Conservation (phyloP, 2,888 invertebrate genomes). For the Drosophila acutilabella region DNA sequence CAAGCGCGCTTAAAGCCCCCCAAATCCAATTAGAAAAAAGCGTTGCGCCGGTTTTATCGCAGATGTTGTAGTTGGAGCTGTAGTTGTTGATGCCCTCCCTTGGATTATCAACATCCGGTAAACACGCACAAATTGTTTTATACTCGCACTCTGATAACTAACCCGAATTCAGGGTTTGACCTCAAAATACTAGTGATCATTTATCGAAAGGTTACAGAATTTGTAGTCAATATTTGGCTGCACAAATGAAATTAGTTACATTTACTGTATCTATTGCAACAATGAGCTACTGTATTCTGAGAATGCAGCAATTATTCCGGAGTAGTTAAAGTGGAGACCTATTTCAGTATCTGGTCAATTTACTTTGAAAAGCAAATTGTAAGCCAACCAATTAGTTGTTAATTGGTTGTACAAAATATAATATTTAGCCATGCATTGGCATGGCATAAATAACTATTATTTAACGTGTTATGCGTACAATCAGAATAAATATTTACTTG, state of each 20-base stretch:
- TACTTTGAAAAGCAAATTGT: background rate
- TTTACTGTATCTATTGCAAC: background rate
- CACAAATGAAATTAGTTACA: background rate
- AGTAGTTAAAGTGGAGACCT: background rate
- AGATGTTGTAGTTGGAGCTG: slow-evolving; percentile 39
- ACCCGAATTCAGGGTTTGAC: slow-evolving; percentile 17
- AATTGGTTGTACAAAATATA: slow-evolving; percentile 24
- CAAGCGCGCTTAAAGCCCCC: slow-evolving; percentile 76
- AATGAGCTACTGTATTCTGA: no score
- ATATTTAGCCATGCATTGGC: background rate
- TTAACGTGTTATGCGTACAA: background rate
- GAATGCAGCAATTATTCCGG: background rate
- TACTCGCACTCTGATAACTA: slow-evolving; percentile 5
- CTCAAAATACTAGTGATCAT: background rate
- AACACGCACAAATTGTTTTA: slow-evolving; percentile 32
- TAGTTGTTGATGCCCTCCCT: slow-evolving; percentile 19
- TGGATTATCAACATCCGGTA: slow-evolving; percentile 35
- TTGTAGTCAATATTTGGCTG: background rate
- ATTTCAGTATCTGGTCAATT: slow-evolving; percentile 5
- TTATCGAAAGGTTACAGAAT: background rate
- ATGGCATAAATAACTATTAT: background rate
- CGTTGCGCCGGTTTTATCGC: slow-evolving; percentile 61
- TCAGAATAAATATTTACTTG: slow-evolving; percentile 21
- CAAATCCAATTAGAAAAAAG: slow-evolving; percentile 78
- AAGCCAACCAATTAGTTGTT: slow-evolving; percentile 27